These are phyloP conservation scores for Hylyphantes graminicola DNA, from an alignment of 1,140 invertebrate species.

Conservation along the genomic window DNA sequence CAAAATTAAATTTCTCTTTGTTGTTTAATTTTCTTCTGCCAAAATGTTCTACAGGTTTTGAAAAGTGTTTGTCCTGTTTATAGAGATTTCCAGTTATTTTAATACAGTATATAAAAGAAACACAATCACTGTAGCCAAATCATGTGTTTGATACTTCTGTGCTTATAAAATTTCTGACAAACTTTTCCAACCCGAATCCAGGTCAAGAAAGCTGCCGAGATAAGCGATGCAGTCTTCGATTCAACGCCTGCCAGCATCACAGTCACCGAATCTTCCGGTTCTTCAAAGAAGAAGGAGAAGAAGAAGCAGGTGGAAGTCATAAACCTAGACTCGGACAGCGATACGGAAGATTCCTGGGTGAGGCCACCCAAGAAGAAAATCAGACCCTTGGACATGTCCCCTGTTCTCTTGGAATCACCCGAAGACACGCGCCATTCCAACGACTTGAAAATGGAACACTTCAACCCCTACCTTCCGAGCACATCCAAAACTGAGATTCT, in stretches of 20 bases:
- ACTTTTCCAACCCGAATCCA: slow-evolving; percentile 61
- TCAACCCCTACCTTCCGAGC: neutral
- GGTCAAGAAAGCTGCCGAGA: slow-evolving; percentile 67
- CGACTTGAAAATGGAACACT: neutral
- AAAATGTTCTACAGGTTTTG: too few species aligned
- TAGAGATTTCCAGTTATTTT: too few species aligned
- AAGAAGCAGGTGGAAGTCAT: slow-evolving; percentile 38
- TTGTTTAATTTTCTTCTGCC: too few species aligned
- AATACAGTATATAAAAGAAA: too few species aligned
- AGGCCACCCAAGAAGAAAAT: slow-evolving; percentile 23
- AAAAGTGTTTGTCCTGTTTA: too few species aligned
- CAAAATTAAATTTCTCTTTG: too few species aligned
- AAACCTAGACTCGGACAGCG: slow-evolving; percentile 39
- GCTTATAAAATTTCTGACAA: too few species aligned
- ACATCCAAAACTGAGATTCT: slow-evolving; percentile 17
- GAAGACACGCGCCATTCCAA: neutral
- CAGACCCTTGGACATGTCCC: neutral
- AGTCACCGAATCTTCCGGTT: neutral
- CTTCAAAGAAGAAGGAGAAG: neutral
- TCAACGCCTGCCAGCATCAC: neutral
- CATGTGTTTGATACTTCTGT: too few species aligned
- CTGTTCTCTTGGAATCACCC: slow-evolving; percentile 21
- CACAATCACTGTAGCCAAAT: too few species aligned
- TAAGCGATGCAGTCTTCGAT: slow-evolving; percentile 29
- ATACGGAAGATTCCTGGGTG: slow-evolving; percentile 36